Evolutionary conservation across 2,888 invertebrate genomes (phyloP), one percentile per base, ranked within the genome.

Genomic region (Hydropsyche betteni): DNA sequence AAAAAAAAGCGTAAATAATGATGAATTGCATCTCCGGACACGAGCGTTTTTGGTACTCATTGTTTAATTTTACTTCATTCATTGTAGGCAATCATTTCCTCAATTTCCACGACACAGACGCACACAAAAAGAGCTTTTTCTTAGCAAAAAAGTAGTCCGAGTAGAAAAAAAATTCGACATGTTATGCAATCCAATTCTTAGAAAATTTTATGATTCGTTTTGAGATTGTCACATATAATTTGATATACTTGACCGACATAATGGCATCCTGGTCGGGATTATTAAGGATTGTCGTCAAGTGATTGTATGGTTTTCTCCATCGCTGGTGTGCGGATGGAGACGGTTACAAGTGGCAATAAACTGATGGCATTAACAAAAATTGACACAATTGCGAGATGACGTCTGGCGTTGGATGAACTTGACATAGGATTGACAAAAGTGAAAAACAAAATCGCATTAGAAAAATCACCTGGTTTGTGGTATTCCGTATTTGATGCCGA

Each of bases 401-500:
- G 64, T 64, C 64, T 36, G 64, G 64, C 8, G 64, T 64, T 12
- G 64, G 64, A 24, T 34, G 64, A n/a, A 36, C 24, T 64, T 58
- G 8, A 8, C 24, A 58, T 24, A 58, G 8, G 38, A 53, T 33
- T 24, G 53, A 14, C n/a, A 6, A 50, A 5, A 8, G 7, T 69
- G 34, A n/a, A n/a, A 34, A 10, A 24, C 12, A 33, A 44, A 12
- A 50, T 44, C 24, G 69, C 4, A 38, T 44, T 44, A 44, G 51
- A 75, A 24, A 73, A 84, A 89, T 88, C 84, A 95, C 95, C 95
- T 93, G 79, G 97, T 97, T 88, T 99, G 99, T 73, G 97, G 97
- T 83, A 99, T 96, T 82, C 99, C 99, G 85, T 99, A 99, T 86
- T 99, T 99, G 87, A 99, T 97, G 82, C 99, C 99, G 70, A 99